Percentiles rank a stretch among this genome's conserved stretches.
phyloP scores from a whole-genome alignment of 2,888 invertebrate species.

The Prosopocoilus inquinatus region DNA sequence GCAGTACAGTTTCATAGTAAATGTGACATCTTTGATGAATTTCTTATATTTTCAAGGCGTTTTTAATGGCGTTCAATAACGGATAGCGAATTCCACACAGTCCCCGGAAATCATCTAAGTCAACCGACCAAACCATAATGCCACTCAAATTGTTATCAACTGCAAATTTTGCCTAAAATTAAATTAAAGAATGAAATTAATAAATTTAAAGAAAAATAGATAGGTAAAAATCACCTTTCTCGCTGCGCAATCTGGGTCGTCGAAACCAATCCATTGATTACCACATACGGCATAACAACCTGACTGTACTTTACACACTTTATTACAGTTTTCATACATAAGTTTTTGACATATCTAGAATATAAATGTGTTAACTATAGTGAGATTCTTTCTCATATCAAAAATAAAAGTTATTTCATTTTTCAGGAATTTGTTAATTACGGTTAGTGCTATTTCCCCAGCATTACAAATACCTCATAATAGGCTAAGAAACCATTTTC shows the following conservation, averaged over 20 bases:
- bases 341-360: slow-evolving; percentile 36
- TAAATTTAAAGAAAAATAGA: no score
- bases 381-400: no score
- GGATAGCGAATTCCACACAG: slow-evolving; percentile 60
- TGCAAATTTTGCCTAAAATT: slow-evolving; percentile 49
- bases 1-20: no score
- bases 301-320: slow-evolving; percentile 43
- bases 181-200: not conserved
- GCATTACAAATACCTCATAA: slow-evolving; percentile 58
- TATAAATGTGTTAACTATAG: slow-evolving; percentile 28
- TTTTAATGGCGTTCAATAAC: slow-evolving; percentile 60
- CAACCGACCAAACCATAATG: slow-evolving; percentile 77
- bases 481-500: slow-evolving; percentile 67
- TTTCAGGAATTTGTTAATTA: no score
- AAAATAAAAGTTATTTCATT: no score
- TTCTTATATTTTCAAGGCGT: slow-evolving; percentile 32
- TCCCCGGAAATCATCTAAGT: slow-evolving; percentile 73
- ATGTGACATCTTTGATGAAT: no score
- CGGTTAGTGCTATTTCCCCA: no score
- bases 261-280: slow-evolving; percentile 46
- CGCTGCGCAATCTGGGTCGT: slow-evolving; percentile 41
- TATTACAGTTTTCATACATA: slow-evolving; percentile 29
- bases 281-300: slow-evolving; percentile 49
- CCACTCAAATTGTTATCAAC: slow-evolving; percentile 56
- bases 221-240: slow-evolving; percentile 36